phyloP scores from a whole-genome alignment of 2,888 invertebrate genomes.

The Drosophila antonietae region DNA sequence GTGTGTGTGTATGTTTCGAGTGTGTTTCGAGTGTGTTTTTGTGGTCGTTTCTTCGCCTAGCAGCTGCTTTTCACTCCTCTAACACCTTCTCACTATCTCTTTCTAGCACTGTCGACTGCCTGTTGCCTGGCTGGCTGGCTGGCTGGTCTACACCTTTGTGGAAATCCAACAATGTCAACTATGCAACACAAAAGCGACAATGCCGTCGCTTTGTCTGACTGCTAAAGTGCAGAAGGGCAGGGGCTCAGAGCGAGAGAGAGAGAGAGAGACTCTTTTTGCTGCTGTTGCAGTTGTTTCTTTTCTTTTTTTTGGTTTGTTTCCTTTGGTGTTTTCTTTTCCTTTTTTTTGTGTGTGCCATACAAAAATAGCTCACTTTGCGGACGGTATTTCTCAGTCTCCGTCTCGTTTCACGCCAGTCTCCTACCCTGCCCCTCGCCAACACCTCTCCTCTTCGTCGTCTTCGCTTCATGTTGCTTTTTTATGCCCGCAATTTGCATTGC shows the following conservation, averaged over 20 bases:
- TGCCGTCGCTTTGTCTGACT: constrained; percentile 75
- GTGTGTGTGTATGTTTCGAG: constrained; percentile 23
- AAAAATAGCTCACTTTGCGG: constrained; percentile 73
- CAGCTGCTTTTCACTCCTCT: neutral
- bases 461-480: constrained; percentile 62
- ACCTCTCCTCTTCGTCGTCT: constrained; percentile 15
- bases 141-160: constrained; percentile 67
- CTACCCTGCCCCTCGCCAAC: neutral
- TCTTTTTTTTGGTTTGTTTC: constrained; percentile 8
- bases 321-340: constrained; percentile 7
- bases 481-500: constrained; percentile 70
- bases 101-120: constrained; percentile 23
- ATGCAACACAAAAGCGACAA: constrained; percentile 79
- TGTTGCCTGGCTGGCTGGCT: constrained; percentile 42
- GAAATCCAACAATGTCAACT: constrained; percentile 77
- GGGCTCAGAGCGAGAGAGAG: neutral
- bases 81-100: neutral
- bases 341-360: constrained; percentile 36
- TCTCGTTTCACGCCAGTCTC: constrained; percentile 30
- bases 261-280: constrained; percentile 13
- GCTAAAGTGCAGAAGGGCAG: constrained; percentile 36
- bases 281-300: constrained; percentile 14
- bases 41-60: constrained; percentile 43
- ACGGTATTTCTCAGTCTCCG: constrained; percentile 29
- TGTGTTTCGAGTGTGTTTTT: constrained; percentile 40